Conservation (phyloP, 2,113 vertebrate species). For the Clarias gariepinus region DNA sequence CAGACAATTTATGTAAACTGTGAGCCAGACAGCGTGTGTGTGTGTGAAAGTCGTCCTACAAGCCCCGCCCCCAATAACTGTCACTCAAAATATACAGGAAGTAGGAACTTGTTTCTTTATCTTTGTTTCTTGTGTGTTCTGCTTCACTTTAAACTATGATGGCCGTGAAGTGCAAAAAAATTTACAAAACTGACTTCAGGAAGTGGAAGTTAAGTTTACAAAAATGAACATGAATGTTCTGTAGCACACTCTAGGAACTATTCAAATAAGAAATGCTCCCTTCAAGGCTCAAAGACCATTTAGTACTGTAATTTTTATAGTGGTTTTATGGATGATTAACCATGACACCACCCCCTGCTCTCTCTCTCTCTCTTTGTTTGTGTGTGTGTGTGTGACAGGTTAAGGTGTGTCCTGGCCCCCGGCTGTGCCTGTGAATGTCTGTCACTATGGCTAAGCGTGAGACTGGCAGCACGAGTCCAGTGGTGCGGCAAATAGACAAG, state of each 20-base stretch:
- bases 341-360: not conserved
- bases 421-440: constrained; percentile 66
- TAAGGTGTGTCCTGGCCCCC: constrained; percentile 55
- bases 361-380: not conserved
- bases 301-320: not conserved
- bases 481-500: constrained; percentile 94
- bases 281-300: not conserved
- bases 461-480: constrained; percentile 81
- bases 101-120: too few relatives aligned
- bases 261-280: not conserved
- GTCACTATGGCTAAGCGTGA: constrained; percentile 82
- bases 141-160: too few relatives aligned
- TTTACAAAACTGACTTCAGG: too few relatives aligned
- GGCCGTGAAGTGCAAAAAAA: too few relatives aligned
- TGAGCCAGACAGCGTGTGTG: too few relatives aligned
- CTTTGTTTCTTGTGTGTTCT: too few relatives aligned
- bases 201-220: not conserved
- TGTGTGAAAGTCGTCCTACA: too few relatives aligned
- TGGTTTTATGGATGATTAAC: not conserved
- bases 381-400: constrained; percentile 54
- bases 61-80: too few relatives aligned
- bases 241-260: not conserved
- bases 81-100: too few relatives aligned
- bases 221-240: not conserved
- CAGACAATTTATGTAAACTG: too few relatives aligned